Conservation (phyloP, 2,888 invertebrate species). For the Unio pictorum region DNA sequence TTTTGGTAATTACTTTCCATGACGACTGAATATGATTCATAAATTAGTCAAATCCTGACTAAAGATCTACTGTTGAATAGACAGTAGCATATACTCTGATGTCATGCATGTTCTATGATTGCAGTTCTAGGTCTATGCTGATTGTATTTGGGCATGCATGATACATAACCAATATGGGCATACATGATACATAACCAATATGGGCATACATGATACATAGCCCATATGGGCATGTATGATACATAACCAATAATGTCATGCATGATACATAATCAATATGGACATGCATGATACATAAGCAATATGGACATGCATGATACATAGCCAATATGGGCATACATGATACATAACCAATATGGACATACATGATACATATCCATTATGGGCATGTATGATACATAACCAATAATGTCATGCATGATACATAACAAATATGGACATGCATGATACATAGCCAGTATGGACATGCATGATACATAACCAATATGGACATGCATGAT, state of each 20-base stretch:
- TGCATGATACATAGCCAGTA: no score
- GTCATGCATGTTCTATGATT: no score
- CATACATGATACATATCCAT: neutral
- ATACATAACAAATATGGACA: neutral
- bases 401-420: neutral
- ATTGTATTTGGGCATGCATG: no score
- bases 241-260: neutral
- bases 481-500: neutral
- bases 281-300: no score
- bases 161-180: neutral
- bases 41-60: no score
- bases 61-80: no score
- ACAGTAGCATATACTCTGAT: no score
- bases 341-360: neutral
- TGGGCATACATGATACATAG: neutral
- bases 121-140: no score
- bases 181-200: neutral
- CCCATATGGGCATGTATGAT: neutral
- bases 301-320: neutral
- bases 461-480: neutral
- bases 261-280: no score
- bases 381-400: neutral
- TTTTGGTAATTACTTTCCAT: no score
- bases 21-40: no score
- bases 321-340: neutral